These are phyloP conservation scores for Grallaria varia DNA, from an alignment of 2,113 vertebrate genomes.

Conservation along the genomic window DNA sequence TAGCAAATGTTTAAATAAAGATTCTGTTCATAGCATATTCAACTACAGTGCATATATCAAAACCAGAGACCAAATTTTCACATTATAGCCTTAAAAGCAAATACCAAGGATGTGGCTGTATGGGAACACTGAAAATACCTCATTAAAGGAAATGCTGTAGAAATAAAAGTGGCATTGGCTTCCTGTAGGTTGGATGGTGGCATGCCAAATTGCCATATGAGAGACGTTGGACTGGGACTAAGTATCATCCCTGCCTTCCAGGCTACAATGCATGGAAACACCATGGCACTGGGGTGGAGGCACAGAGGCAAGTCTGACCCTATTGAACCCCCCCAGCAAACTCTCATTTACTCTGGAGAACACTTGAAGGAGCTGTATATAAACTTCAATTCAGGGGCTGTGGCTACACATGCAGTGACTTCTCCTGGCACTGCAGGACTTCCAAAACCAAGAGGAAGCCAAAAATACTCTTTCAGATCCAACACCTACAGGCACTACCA, in stretches of 20 bases:
- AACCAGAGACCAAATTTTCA: slow-evolving; percentile 57
- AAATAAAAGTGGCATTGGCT: background rate
- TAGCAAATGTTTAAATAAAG: slow-evolving; percentile 57
- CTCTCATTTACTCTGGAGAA: background rate
- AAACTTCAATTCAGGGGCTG: background rate
- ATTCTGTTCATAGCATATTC: slow-evolving; percentile 45
- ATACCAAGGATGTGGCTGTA: slow-evolving; percentile 16
- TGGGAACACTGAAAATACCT: slow-evolving; percentile 23
- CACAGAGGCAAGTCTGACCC: background rate
- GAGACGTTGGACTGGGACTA: background rate
- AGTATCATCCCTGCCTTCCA: background rate
- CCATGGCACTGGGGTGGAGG: background rate
- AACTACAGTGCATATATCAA: slow-evolving; percentile 48
- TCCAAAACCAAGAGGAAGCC: background rate
- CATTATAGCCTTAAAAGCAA: slow-evolving; percentile 20
- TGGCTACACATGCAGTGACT: background rate
- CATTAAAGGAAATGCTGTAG: slow-evolving; percentile 4
- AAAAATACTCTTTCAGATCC: background rate
- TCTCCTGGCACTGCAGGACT: background rate
- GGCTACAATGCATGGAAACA: background rate
- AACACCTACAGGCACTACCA: background rate
- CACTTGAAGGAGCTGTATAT: background rate
- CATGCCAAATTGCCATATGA: background rate
- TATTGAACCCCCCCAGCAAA: background rate
- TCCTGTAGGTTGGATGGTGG: background rate